Conservation (phyloP, 2,113 vertebrate species). For the Scortum barcoo region DNA sequence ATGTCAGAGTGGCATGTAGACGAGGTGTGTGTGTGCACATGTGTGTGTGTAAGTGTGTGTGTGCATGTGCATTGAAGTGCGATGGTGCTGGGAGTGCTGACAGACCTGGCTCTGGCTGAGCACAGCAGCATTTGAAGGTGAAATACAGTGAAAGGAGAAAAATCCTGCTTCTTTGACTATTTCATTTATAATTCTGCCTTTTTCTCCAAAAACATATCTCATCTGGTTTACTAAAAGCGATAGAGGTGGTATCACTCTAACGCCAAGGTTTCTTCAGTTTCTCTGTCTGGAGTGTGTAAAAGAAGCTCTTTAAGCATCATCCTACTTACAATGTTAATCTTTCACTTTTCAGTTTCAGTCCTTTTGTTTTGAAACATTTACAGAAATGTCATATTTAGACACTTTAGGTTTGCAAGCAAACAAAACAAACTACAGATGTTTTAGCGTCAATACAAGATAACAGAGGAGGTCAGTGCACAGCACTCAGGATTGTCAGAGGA, state of each 20-base stretch:
- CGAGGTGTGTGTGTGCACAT: conserved; percentile 11
- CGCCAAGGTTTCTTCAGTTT: neutral
- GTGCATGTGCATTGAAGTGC: conserved; percentile 6
- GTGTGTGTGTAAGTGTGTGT: neutral
- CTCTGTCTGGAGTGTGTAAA: neutral
- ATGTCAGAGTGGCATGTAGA: too few species aligned
- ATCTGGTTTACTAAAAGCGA: neutral
- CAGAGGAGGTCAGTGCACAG: neutral
- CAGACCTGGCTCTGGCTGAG: conserved; percentile 9
- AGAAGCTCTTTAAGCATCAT: neutral
- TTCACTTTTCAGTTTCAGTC: neutral
- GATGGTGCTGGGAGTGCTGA: neutral
- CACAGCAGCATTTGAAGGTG: conserved; percentile 27
- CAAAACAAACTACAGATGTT: neutral
- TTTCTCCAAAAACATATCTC: neutral
- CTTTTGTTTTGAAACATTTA: neutral
- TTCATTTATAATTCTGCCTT: neutral
- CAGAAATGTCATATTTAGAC: neutral
- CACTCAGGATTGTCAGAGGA: neutral
- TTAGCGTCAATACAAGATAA: neutral
- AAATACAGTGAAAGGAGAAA: neutral
- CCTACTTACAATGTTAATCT: neutral
- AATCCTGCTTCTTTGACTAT: neutral
- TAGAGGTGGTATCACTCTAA: neutral
- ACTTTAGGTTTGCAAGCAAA: too few species aligned